Evolutionary conservation across 2,888 invertebrate genomes (phyloP).

Genomic region (Lepidochrysops patricia): DNA sequence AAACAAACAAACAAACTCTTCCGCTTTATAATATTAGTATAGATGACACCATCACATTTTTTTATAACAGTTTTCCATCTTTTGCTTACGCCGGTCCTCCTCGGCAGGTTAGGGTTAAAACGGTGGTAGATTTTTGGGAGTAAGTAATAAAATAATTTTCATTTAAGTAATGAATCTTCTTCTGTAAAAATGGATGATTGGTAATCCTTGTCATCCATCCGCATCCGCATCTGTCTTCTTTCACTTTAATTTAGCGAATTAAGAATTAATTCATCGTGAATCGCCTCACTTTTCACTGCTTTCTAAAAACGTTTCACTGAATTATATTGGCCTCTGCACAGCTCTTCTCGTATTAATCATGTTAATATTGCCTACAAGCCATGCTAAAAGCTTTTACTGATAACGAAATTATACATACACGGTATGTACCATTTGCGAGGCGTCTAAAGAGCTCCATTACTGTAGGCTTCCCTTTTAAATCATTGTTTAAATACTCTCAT

Average conservation of each 20-base stretch:
- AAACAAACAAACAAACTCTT: too few relatives aligned
- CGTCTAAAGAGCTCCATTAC: neutral
- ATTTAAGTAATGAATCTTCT: conserved; percentile 7
- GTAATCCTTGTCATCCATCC: neutral
- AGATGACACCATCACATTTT: too few relatives aligned
- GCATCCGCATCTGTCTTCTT: neutral
- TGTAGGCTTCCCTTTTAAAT: too few relatives aligned
- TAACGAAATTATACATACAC: neutral
- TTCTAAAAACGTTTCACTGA: neutral
- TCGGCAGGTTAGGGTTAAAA: too few relatives aligned
- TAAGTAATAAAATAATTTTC: too few relatives aligned
- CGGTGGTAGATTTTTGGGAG: too few relatives aligned
- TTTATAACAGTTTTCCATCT: too few relatives aligned
- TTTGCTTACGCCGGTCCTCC: too few relatives aligned
- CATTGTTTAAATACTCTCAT: too few relatives aligned
- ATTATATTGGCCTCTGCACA: neutral
- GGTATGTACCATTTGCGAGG: too few relatives aligned
- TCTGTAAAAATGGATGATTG: too few relatives aligned
- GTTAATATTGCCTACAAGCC: neutral
- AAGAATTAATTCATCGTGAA: neutral
- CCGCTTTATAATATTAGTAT: too few relatives aligned
- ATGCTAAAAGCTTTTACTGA: neutral
- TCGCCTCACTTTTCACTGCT: neutral
- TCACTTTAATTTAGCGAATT: neutral
- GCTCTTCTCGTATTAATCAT: neutral